Percentiles rank a stretch among this genome's conserved stretches.
Evolutionary conservation across 1,140 invertebrate species (phyloP).

Genomic region (Sycobia sp.): DNA sequence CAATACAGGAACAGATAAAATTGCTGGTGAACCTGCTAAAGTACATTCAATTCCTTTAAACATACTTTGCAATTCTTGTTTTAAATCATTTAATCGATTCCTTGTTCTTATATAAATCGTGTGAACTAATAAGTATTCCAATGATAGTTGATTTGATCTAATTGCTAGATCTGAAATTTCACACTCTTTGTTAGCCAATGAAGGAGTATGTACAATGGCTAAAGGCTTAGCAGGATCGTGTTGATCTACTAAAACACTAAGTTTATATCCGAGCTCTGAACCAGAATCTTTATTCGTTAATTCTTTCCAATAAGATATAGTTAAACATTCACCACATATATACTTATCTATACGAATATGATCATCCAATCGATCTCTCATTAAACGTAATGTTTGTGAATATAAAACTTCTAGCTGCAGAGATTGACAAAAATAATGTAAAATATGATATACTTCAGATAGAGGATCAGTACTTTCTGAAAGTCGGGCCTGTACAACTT

Average conservation of each 20-base stretch:
- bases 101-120: constrained; percentile 93
- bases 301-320: constrained; percentile 90
- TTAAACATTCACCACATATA: constrained; percentile 82
- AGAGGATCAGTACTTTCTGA: constrained; percentile 81
- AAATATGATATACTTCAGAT: constrained; percentile 82
- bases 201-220: constrained; percentile 85
- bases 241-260: constrained; percentile 87
- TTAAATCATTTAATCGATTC: constrained; percentile 81
- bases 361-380: constrained; percentile 85
- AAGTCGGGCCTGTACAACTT: constrained; percentile 85
- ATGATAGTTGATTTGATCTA: constrained; percentile 85
- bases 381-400: constrained; percentile 88
- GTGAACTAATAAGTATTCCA: constrained; percentile 95
- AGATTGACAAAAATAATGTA: constrained; percentile 95
- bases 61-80: constrained; percentile 77
- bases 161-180: constrained; percentile 83
- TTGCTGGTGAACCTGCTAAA: constrained; percentile 82
- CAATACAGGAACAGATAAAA: constrained; percentile 86
- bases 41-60: constrained; percentile 76
- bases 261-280: constrained; percentile 83
- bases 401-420: constrained; percentile 94
- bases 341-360: constrained; percentile 94
- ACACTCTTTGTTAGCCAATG: constrained; percentile 74
- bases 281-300: constrained; percentile 73
- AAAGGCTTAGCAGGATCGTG: constrained; percentile 81